Evolutionary conservation across 2,113 vertebrate species (phyloP).

Genomic region (Epinephelus cyanopodus): DNA sequence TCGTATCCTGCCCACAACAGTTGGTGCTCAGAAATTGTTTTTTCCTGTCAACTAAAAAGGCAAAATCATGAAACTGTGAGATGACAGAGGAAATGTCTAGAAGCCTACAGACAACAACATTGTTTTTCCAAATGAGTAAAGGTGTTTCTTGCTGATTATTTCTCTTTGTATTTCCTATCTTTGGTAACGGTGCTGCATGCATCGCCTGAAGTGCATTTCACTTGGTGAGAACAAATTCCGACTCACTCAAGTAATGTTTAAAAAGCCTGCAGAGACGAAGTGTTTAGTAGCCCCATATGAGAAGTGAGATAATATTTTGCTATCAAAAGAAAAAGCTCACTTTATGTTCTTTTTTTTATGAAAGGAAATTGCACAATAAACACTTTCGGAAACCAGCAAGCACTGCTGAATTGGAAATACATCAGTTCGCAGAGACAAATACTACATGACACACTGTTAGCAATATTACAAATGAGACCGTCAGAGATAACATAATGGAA

Average conservation of each 20-base stretch:
- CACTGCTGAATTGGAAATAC: constrained; percentile 37
- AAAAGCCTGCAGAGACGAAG: constrained; percentile 2
- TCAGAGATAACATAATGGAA: constrained; percentile 56
- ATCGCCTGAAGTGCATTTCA: constrained; percentile 27
- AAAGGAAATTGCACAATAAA: constrained; percentile 18
- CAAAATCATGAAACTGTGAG: constrained; percentile 5
- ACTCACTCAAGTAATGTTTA: constrained; percentile 31
- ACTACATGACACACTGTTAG: constrained; percentile 40
- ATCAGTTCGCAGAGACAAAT: constrained; percentile 28
- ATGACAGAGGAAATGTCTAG: constrained; percentile 5
- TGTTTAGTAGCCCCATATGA: constrained; percentile 4
- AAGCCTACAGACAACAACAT: constrained; percentile 6
- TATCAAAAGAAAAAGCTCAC: constrained; percentile 19
- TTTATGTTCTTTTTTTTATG: constrained; percentile 5
- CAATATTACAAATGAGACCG: constrained; percentile 58
- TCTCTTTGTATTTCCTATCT: constrained; percentile 38
- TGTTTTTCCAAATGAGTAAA: constrained; percentile 17
- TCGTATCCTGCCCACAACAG: background rate
- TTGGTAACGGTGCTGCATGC: background rate
- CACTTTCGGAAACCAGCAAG: background rate
- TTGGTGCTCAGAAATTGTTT: background rate
- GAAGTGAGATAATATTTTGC: constrained; percentile 29
- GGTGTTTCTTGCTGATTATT: constrained; percentile 31
- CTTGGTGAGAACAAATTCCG: background rate
- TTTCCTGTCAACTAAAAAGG: background rate